Percentiles rank a stretch among this genome's conserved stretches.
These are phyloP conservation scores for Myiagra hebetior DNA, from an alignment of 2,113 vertebrate genomes.

Conservation along the genomic window DNA sequence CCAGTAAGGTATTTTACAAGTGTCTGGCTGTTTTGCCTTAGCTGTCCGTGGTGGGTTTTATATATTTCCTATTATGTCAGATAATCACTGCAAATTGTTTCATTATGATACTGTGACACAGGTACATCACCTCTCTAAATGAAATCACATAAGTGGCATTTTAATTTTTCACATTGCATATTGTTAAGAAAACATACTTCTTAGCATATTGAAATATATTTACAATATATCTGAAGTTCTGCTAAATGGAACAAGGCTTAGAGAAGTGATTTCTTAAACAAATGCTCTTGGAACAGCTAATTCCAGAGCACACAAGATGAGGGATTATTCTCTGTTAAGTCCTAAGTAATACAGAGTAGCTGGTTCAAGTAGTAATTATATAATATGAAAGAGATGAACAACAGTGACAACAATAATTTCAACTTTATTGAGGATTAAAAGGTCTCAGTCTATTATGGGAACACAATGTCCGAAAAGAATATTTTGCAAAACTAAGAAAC, in stretches of 20 bases:
- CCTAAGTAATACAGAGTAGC: constrained; percentile 49
- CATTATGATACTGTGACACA: neutral
- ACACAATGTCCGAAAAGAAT: neutral
- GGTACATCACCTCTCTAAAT: neutral
- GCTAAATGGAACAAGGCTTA: constrained; percentile 44
- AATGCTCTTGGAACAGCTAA: constrained; percentile 59
- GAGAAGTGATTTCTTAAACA: constrained; percentile 52
- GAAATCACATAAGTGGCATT: neutral
- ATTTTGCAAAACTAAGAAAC: constrained; percentile 3
- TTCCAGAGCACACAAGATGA: constrained; percentile 50
- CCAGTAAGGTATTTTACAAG: neutral
- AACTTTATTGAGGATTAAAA: neutral
- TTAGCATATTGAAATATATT: neutral
- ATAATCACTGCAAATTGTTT: neutral
- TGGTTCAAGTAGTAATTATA: constrained; percentile 51
- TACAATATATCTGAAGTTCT: neutral
- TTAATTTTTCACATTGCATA: neutral
- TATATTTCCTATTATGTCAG: neutral
- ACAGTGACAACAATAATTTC: constrained; percentile 19
- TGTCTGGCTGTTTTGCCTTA: neutral
- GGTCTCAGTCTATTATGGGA: neutral
- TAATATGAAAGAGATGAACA: constrained; percentile 39
- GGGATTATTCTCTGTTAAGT: constrained; percentile 52
- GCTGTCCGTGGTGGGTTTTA: neutral
- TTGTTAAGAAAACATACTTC: neutral